A percentile compares a stretch with the other conserved stretches of the same genome.
Evolutionary conservation across 2,888 invertebrate genomes (phyloP).

Genomic region (Nomada hirtipes): DNA sequence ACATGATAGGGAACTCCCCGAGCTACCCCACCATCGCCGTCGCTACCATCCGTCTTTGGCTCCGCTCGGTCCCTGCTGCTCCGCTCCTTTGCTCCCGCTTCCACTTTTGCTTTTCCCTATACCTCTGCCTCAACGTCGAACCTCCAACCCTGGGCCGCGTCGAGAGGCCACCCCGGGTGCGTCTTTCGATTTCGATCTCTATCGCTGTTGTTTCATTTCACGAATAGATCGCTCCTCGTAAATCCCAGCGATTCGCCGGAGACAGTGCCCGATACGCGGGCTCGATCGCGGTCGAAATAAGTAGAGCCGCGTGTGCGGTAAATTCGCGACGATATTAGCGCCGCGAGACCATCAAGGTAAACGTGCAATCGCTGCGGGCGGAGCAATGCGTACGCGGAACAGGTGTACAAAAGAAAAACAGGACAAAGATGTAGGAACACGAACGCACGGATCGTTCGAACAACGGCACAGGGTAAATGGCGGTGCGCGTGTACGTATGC

Average conservation of each 20-base stretch:
- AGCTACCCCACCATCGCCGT: slow-evolving; percentile 53
- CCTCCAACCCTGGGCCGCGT: not conserved
- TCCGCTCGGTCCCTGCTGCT: slow-evolving; percentile 53
- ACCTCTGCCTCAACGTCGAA: slow-evolving; percentile 10
- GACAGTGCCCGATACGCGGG: not conserved
- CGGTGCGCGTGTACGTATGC: slow-evolving; percentile 60
- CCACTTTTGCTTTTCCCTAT: slow-evolving; percentile 32
- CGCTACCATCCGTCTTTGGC: slow-evolving; percentile 64
- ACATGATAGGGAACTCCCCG: slow-evolving; percentile 56
- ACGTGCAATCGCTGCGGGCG: too few relatives aligned
- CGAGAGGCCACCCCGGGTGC: slow-evolving; percentile 21
- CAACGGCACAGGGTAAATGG: slow-evolving; percentile 40
- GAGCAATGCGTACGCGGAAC: not conserved
- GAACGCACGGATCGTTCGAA: slow-evolving; percentile 11
- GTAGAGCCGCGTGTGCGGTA: not conserved
- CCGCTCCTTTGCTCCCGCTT: slow-evolving; percentile 21
- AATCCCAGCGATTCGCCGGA: slow-evolving; percentile 1
- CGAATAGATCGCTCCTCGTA: slow-evolving; percentile 33
- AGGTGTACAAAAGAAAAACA: not conserved
- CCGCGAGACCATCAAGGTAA: too few relatives aligned
- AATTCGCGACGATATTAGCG: not conserved
- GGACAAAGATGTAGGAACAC: not conserved
- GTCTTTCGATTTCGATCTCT: slow-evolving; percentile 44
- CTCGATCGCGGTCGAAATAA: not conserved
- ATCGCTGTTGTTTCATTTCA: slow-evolving; percentile 40